Evolutionary conservation across 2,797 vertebrate genomes (phyloP), one percentile per base, ranked within the genome.

Genomic region (Eulemur coronatus): DNA sequence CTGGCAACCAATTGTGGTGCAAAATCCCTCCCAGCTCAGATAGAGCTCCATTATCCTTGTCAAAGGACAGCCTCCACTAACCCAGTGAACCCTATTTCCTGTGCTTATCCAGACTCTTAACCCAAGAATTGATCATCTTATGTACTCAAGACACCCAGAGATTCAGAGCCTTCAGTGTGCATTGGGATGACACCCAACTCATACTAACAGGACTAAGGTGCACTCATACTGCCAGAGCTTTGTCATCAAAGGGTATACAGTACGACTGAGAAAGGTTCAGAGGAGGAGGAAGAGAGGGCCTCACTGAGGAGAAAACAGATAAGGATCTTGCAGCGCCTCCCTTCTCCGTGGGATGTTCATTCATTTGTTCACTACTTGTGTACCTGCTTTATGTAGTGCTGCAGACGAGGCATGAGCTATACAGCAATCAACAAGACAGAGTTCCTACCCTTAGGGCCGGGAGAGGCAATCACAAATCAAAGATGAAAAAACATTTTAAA

Each of bases 391-490:
- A 10, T 22, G 2, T 10, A 50, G 43, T 4, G 33, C 50, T 17
- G 17, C 3, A 59, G 10, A 3, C 20, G 0, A 26, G 67, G 41
- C 30, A 4, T 4, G 38, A 46, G 17, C 50, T 2, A 3, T 1
- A 0, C 4, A 11, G 4, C 13, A n/a, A 63, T 20, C 73, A 30
- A 30, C 33, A 9, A 30, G 63, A 41, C 22, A 70, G 67, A 9
- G 33, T 24, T 55, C 59, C 59, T 30, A 61, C n/a, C 50, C 67
- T 33, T 12, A 9, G 35, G 63, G 33, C n/a, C 28, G 24, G 30
- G 63, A 81, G 46, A 61, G 26, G 69, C 28, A 2, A 10, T 72
- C 38, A 9, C 33, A 65, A 72, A 57, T 65, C 75, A 87, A 15
- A 61, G n/a, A 18, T 4, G 24, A 33, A 41, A 57, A 46, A 61